Conservation (phyloP, 2,888 invertebrate species). For the Formica aserva region DNA sequence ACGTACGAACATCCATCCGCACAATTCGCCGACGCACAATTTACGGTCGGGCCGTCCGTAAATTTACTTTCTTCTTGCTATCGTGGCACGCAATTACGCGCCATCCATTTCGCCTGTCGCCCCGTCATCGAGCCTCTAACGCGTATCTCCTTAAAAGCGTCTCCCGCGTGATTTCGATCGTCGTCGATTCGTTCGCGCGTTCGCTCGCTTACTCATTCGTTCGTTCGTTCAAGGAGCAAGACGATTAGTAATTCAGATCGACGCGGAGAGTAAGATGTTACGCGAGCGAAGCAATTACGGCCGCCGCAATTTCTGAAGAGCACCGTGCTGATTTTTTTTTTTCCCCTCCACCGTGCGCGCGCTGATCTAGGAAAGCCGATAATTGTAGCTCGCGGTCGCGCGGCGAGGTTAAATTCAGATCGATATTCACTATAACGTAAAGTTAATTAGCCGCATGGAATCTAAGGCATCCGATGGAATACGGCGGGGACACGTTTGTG, state of each 20-base stretch:
- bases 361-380: conserved; percentile 63
- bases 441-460: conserved; percentile 85
- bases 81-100: conserved; percentile 53
- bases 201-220: conserved; percentile 11
- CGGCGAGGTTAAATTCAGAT: conserved; percentile 80
- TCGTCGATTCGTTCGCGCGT: conserved; percentile 7
- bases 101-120: conserved; percentile 52
- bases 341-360: conserved; percentile 63
- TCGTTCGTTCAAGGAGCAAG: conserved; percentile 50
- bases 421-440: conserved; percentile 83
- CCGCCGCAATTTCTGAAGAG: conserved; percentile 65
- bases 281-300: conserved; percentile 69
- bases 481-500: conserved; percentile 48
- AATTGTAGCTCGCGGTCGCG: conserved; percentile 68
- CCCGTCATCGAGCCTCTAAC: conserved; percentile 53
- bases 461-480: conserved; percentile 80
- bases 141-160: conserved; percentile 55
- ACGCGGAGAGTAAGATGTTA: conserved; percentile 79
- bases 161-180: conserved; percentile 48
- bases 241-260: conserved; percentile 79
- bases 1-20: conserved; percentile 6
- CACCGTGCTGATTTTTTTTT: conserved; percentile 69
- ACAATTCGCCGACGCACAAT: conserved; percentile 49
- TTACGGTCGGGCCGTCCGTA: conserved; percentile 47
- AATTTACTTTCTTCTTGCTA: conserved; percentile 54